Evolutionary conservation across 2,113 vertebrate species (phyloP).

Genomic region (Hypanus sabinus): DNA sequence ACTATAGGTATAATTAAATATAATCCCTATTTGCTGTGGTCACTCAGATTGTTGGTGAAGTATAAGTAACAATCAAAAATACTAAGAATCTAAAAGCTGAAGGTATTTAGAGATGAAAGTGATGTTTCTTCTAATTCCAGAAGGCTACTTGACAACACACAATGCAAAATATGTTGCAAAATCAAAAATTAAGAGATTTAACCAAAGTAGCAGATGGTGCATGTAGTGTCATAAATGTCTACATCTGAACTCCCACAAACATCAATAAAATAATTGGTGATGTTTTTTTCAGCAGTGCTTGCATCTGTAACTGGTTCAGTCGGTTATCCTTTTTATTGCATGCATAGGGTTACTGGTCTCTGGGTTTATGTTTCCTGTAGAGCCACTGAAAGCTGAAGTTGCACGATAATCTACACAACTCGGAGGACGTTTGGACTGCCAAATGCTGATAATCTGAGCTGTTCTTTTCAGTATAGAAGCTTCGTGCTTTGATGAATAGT

Average conservation of each 20-base stretch:
- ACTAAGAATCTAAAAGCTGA: background rate
- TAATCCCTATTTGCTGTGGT: background rate
- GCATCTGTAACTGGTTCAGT: background rate
- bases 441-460: background rate
- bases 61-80: background rate
- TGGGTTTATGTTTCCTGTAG: background rate
- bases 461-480: background rate
- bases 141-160: background rate
- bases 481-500: background rate
- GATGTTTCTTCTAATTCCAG: too few species aligned
- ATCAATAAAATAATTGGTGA: background rate
- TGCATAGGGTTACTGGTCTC: background rate
- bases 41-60: background rate
- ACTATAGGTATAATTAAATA: background rate
- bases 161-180: background rate
- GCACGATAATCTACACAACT: background rate
- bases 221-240: background rate
- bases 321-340: background rate
- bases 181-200: background rate
- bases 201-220: background rate
- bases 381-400: background rate
- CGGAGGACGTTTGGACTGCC: background rate
- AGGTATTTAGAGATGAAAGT: background rate
- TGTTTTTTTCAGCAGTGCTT: constrained; percentile 8
- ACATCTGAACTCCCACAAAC: background rate